Conservation (phyloP, 2,113 vertebrate species). For the Ophthalmolycus amberensis region DNA sequence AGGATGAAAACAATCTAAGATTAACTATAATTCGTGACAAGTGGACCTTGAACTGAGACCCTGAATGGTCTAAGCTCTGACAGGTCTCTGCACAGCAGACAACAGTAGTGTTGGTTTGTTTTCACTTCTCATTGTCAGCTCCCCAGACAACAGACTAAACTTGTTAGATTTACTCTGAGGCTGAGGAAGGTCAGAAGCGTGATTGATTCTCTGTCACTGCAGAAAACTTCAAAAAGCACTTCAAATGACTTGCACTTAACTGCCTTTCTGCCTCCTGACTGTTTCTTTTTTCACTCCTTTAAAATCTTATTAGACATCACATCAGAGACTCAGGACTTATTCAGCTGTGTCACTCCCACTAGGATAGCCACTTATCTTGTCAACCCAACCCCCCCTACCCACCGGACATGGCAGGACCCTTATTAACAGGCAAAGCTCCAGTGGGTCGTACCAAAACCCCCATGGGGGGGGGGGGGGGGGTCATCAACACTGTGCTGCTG, state of each 20-base stretch:
- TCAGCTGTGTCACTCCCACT: constrained; percentile 75
- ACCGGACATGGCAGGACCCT: constrained; percentile 77
- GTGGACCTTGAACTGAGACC: not conserved
- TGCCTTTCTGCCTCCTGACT: constrained; percentile 47
- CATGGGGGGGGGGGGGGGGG: constrained; percentile 58
- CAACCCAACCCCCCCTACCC: constrained; percentile 69
- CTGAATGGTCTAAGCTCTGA: constrained; percentile 1
- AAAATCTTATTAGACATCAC: constrained; percentile 77
- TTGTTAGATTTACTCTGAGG: constrained; percentile 18
- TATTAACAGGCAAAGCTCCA: constrained; percentile 81
- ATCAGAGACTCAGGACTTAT: constrained; percentile 71
- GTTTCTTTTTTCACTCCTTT: constrained; percentile 59
- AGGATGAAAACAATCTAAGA: too few relatives aligned
- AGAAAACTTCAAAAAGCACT: constrained; percentile 60
- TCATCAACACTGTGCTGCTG: constrained; percentile 70
- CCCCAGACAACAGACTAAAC: constrained; percentile 37
- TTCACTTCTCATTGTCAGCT: constrained; percentile 46
- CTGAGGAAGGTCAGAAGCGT: constrained; percentile 38
- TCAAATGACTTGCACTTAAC: constrained; percentile 61
- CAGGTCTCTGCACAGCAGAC: constrained; percentile 15
- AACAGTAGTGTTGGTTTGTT: constrained; percentile 18
- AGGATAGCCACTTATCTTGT: constrained; percentile 77
- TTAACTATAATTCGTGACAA: too few relatives aligned
- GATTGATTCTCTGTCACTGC: constrained; percentile 64
- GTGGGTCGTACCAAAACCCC: constrained; percentile 77